These are phyloP conservation scores for Aythya baeri DNA, from an alignment of 2,113 vertebrate species.

Conservation along the genomic window DNA sequence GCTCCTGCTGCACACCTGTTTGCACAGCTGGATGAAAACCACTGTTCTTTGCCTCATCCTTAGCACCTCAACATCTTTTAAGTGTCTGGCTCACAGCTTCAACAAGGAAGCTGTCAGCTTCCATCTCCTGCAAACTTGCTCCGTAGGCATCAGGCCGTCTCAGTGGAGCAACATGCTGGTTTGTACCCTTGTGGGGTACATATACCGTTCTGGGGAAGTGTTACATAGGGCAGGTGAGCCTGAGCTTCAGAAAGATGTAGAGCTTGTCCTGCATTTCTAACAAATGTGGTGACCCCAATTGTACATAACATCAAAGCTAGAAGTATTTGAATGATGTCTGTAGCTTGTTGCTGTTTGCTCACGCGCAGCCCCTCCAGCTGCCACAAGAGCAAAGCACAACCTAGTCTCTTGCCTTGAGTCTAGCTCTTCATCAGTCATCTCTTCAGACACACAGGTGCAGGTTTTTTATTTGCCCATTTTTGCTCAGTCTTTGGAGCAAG, in stretches of 20 bases:
- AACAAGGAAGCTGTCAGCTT: neutral
- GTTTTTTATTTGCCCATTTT: neutral
- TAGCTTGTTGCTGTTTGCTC: neutral
- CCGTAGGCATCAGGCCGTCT: neutral
- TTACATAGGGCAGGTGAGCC: neutral
- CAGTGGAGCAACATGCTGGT: neutral
- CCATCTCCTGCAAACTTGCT: neutral
- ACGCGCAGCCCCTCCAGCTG: neutral
- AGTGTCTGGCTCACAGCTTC: neutral
- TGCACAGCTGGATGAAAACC: neutral
- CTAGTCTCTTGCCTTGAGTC: neutral
- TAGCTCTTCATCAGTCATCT: neutral
- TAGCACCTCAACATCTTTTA: neutral
- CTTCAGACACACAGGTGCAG: neutral
- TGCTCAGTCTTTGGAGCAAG: neutral
- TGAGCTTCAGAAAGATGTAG: neutral
- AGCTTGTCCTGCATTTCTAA: neutral
- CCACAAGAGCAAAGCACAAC: neutral
- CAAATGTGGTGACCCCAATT: neutral
- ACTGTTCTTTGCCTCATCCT: neutral
- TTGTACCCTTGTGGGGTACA: rapidly evolving
- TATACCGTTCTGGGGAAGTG: neutral
- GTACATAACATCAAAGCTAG: neutral
- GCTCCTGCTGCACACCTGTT: neutral
- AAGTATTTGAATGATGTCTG: neutral